Evolutionary conservation across 2,113 vertebrate genomes (phyloP), one percentile per base, ranked within the genome.

Genomic region (Crotalus viridis): DNA sequence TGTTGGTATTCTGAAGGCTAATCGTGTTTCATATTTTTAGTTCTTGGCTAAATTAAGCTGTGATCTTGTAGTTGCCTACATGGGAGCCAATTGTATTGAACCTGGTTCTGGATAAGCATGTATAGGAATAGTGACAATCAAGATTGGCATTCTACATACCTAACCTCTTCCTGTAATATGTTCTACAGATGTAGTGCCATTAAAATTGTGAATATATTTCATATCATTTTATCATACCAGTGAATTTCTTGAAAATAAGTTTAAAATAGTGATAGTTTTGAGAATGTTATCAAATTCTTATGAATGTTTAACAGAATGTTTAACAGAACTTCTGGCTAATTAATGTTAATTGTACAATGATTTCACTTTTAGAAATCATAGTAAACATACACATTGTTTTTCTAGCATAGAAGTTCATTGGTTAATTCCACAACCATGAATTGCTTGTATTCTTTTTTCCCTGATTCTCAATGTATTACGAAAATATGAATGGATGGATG

Each of bases 371-470:
- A 89, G 91, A 94, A 94, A 90, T 90, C 89, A 91, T 28, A 0
- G 0, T 88, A 59, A 93, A 55, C 90, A 33, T 52, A n/a, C 87
- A 93, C n/a, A 85, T 64, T 87, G n/a, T 91, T 91, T 95, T 94
- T 92, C 22, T 87, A 91, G 51, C 48, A 3, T 85, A 92, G 93
- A 94, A 91, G 88, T 39, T 81, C 0, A 86, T 54, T 57, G 91
- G 86, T 94, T 94, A 54, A 24, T 95, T 61, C 64, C 54, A 26
- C 92, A 94, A 4, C 86, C 93, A 28, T 48, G 89, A 93, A 81
- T 93, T 94, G n/a, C 92, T 33, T 92, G 10, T 93, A 22, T 94
- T 95, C 33, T 2, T 93, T 94, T 61, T 94, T 91, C 91, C 89
- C 54, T 94, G 89, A 61, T 88, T 56, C 51, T 95, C 81, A 28